phyloP scores from a whole-genome alignment of 2,797 vertebrate genomes.

The Agapornis canus region DNA sequence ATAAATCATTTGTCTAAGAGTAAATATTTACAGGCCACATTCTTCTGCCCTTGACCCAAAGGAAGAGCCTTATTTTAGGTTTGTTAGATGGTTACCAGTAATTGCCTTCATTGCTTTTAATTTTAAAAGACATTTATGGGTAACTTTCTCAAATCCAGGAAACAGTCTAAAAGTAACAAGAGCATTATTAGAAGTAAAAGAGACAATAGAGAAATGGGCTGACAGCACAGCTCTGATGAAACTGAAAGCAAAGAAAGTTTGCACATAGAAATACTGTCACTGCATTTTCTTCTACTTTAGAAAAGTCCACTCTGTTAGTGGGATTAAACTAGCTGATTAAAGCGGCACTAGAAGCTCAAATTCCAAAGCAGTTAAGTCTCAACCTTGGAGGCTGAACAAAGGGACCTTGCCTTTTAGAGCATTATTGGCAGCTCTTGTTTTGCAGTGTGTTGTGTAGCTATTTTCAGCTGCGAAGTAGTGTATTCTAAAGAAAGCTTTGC shows the following conservation, averaged over 20 bases:
- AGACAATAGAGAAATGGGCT: background rate
- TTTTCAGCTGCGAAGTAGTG: background rate
- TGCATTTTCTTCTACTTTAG: slow-evolving; percentile 10
- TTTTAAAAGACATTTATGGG: background rate
- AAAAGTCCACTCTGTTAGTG: background rate
- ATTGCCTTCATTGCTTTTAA: background rate
- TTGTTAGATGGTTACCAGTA: background rate
- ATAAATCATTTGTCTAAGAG: background rate
- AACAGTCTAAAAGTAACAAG: background rate
- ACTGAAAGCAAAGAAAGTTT: background rate
- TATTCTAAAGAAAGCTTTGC: background rate
- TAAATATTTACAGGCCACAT: background rate
- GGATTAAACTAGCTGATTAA: slow-evolving; percentile 48
- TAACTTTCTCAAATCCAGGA: background rate
- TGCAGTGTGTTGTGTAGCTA: background rate
- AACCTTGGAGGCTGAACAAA: slow-evolving; percentile 21
- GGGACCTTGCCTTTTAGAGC: background rate
- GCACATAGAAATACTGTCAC: background rate
- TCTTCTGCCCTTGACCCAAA: background rate
- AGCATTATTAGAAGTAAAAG: background rate
- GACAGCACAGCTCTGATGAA: background rate
- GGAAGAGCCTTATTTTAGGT: background rate
- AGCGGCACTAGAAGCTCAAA: slow-evolving; percentile 28
- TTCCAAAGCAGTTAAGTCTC: slow-evolving; percentile 38
- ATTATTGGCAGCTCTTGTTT: slow-evolving; percentile 37